phyloP scores from a whole-genome alignment of 2,888 invertebrate genomes.

The Calameuta filiformis region DNA sequence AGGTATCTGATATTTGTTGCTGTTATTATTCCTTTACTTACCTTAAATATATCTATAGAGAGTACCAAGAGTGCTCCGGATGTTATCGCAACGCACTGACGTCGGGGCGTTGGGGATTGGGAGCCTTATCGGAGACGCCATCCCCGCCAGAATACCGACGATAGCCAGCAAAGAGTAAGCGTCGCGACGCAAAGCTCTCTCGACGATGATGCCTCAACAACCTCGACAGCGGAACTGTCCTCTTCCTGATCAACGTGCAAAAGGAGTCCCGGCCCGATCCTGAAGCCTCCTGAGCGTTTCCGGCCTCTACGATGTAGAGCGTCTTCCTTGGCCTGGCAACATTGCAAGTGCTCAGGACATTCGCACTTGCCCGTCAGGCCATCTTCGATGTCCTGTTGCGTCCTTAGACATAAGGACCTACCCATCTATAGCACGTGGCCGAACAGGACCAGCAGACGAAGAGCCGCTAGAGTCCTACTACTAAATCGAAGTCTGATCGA shows the following conservation, averaged over 20 bases:
- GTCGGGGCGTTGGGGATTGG: slow-evolving; percentile 69
- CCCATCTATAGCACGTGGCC: slow-evolving; percentile 55
- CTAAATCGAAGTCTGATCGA: not conserved
- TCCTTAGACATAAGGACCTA: slow-evolving; percentile 38
- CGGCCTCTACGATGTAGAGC: slow-evolving; percentile 33
- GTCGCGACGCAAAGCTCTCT: slow-evolving; percentile 59
- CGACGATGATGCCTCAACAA: slow-evolving; percentile 52
- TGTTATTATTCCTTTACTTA: not conserved
- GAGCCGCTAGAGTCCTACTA: not conserved
- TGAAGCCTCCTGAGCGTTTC: slow-evolving; percentile 48
- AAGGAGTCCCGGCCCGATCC: slow-evolving; percentile 32
- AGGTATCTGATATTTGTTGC: not conserved
- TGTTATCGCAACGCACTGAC: slow-evolving; percentile 88
- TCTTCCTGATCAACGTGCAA: slow-evolving; percentile 55
- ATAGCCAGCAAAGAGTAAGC: slow-evolving; percentile 34
- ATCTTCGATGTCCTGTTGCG: slow-evolving; percentile 45
- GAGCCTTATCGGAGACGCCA: slow-evolving; percentile 71
- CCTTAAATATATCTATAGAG: slow-evolving; percentile 60
- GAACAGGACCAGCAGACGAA: slow-evolving; percentile 32
- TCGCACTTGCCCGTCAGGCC: slow-evolving; percentile 40
- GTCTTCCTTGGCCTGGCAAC: slow-evolving; percentile 36
- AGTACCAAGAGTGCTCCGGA: slow-evolving; percentile 91
- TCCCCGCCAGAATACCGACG: slow-evolving; percentile 64
- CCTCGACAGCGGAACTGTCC: slow-evolving; percentile 43
- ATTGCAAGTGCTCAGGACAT: slow-evolving; percentile 45